Conservation (phyloP, 2,797 vertebrate species). For the Propithecus deckenii region DNA sequence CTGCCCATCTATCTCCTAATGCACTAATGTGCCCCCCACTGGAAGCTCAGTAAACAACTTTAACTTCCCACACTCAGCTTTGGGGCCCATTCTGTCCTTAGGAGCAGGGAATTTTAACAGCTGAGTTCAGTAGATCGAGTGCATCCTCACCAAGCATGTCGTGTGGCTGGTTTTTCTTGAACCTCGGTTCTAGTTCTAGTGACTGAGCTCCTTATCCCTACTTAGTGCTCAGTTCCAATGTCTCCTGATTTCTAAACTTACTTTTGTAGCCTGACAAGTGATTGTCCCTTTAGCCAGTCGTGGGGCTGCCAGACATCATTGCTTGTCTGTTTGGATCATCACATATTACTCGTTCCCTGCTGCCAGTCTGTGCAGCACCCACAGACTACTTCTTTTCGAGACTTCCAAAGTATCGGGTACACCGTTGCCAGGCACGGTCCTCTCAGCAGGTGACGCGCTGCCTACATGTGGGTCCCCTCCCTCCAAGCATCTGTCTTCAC, state of each 20-base stretch:
- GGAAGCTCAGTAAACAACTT: not conserved
- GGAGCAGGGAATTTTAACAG: not conserved
- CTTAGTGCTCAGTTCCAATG: not conserved
- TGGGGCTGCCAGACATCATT: too few relatives aligned
- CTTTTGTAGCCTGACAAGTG: not conserved
- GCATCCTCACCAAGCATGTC: not conserved
- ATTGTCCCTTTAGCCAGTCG: not conserved
- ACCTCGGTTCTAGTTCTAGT: not conserved
- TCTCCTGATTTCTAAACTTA: not conserved
- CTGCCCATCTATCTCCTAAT: not conserved
- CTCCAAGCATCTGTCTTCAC: not conserved
- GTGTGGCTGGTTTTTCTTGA: not conserved
- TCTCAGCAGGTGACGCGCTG: fast-evolving
- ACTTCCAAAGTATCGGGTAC: not conserved
- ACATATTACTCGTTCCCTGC: fast-evolving
- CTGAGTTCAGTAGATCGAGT: not conserved
- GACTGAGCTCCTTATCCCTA: not conserved
- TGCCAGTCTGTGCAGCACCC: not conserved
- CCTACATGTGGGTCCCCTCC: not conserved
- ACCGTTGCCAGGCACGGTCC: fast-evolving
- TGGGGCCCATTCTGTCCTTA: not conserved
- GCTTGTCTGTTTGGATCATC: not conserved
- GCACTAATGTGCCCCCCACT: not conserved
- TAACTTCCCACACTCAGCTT: not conserved
- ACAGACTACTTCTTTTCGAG: not conserved